These are phyloP conservation scores for Cryptoblepharus egeriae DNA, from an alignment of 2,797 vertebrate species.

Conservation along the genomic window DNA sequence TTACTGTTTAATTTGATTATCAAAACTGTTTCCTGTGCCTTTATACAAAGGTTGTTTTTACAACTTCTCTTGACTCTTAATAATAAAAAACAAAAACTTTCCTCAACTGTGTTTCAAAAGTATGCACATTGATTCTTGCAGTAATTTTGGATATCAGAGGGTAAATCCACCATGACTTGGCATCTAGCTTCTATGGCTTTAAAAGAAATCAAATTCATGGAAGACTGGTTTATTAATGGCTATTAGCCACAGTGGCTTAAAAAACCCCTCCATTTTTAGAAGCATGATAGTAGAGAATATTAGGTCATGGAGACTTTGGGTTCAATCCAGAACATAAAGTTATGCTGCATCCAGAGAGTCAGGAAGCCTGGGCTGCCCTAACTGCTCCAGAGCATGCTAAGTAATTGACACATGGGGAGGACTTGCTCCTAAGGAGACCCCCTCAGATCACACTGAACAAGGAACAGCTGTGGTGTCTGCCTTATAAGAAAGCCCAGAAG, in stretches of 20 bases:
- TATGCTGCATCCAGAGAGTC: too few species aligned
- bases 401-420: too few species aligned
- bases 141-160: neutral
- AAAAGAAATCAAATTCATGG: neutral
- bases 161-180: neutral
- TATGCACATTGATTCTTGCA: neutral
- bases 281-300: neutral
- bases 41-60: slow-evolving; percentile 97
- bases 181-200: neutral
- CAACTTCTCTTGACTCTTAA: slow-evolving; percentile 94
- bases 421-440: too few species aligned
- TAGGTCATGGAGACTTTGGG: neutral
- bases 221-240: neutral
- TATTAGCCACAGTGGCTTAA: neutral
- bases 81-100: slow-evolving; percentile 88
- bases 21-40: slow-evolving; percentile 97
- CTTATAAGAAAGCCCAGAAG: too few species aligned
- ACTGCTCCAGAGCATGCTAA: too few species aligned
- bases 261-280: neutral
- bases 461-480: too few species aligned
- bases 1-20: slow-evolving; percentile 88
- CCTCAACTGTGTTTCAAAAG: slow-evolving; percentile 41
- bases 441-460: too few species aligned
- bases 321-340: too few species aligned
- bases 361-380: too few species aligned